A percentile compares a stretch with the other conserved stretches of the same genome.
These are phyloP conservation scores for Eumerus sabulonum DNA, from an alignment of 2,888 invertebrate species.

Conservation along the genomic window DNA sequence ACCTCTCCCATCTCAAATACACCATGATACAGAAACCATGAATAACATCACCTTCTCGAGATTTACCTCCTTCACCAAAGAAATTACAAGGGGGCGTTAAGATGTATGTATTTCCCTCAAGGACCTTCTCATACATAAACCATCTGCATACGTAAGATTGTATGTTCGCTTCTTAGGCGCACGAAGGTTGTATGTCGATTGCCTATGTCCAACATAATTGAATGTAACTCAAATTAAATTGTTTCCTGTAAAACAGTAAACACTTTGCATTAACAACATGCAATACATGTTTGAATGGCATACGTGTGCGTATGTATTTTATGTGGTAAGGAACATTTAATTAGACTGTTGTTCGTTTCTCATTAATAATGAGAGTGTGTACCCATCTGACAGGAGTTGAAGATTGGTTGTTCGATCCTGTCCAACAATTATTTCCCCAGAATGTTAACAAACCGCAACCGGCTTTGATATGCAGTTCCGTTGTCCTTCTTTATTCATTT, in stretches of 20 bases:
- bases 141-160: too few species aligned
- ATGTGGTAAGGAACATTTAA: slow-evolving; percentile 40
- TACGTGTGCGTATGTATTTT: neutral
- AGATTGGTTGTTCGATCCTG: slow-evolving; percentile 55
- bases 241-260: slow-evolving; percentile 61
- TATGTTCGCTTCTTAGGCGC: too few species aligned
- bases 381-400: slow-evolving; percentile 54
- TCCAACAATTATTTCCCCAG: slow-evolving; percentile 46
- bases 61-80: slow-evolving; percentile 12
- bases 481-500: slow-evolving; percentile 61
- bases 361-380: slow-evolving; percentile 54
- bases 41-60: slow-evolving; percentile 23
- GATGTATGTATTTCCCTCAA: slow-evolving; percentile 24
- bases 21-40: slow-evolving; percentile 3
- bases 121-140: slow-evolving; percentile 21
- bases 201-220: slow-evolving; percentile 62
- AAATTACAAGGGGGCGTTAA: slow-evolving; percentile 33
- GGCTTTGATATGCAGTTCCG: slow-evolving; percentile 44
- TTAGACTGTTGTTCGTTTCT: slow-evolving; percentile 53
- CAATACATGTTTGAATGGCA: neutral
- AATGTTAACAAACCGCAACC: slow-evolving; percentile 40
- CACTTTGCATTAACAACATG: slow-evolving; percentile 51
- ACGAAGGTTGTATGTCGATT: slow-evolving; percentile 20
- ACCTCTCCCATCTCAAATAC: too few species aligned
- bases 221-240: slow-evolving; percentile 63